phyloP scores from a whole-genome alignment of 2,113 vertebrate genomes.

The Pomatostomus ruficeps region DNA sequence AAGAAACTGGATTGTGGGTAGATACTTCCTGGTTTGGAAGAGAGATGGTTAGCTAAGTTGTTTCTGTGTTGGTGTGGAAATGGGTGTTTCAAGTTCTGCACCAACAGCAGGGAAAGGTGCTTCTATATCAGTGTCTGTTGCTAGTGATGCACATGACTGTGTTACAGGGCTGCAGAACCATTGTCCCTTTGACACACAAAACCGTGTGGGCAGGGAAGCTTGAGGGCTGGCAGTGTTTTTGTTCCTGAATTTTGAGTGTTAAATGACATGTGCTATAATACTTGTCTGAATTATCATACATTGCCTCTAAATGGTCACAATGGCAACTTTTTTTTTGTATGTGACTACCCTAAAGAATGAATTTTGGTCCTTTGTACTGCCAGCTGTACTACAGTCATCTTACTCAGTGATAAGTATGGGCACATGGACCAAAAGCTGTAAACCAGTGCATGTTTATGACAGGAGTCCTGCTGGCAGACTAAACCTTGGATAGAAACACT shows the following conservation, averaged over 20 bases:
- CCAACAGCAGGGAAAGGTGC: not conserved
- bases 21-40: not conserved
- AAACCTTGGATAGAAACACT: not conserved
- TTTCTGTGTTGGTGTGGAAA: not conserved
- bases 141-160: rapidly evolving
- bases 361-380: not conserved
- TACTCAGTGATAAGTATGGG: not conserved
- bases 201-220: not conserved
- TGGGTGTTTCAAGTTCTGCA: not conserved
- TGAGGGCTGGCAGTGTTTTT: not conserved
- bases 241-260: not conserved
- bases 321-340: not conserved
- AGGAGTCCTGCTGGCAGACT: not conserved
- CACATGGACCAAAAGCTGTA: not conserved
- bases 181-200: not conserved
- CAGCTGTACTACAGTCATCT: not conserved
- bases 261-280: not conserved
- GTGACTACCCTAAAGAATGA: not conserved
- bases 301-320: not conserved
- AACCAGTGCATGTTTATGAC: not conserved
- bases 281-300: not conserved
- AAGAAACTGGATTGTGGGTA: not conserved
- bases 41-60: not conserved
- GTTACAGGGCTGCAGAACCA: not conserved
- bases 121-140: not conserved